Conservation (phyloP, 2,113 vertebrate genomes). For the Aptenodytes patagonicus region DNA sequence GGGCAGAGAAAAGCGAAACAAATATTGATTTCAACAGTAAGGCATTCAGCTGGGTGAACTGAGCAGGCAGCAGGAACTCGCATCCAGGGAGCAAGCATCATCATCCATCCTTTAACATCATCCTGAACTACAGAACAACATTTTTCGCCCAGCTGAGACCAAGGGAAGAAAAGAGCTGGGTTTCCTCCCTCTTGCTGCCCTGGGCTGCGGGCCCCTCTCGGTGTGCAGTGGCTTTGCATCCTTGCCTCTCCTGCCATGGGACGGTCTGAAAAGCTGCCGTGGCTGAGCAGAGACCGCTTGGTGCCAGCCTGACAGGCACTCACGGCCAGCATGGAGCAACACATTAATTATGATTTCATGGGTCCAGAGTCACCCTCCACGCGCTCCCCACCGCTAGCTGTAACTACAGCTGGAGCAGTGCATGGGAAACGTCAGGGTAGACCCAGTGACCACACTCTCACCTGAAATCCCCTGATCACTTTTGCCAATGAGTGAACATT, state of each 20-base stretch:
- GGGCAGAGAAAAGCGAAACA: neutral
- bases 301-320: neutral
- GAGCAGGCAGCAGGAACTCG: neutral
- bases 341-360: neutral
- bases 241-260: neutral
- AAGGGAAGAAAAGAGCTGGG: neutral
- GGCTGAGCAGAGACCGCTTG: fast-evolving
- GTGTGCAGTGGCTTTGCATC: neutral
- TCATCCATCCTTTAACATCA: neutral
- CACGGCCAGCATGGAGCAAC: neutral
- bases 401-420: neutral
- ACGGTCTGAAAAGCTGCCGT: neutral
- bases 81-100: neutral
- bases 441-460: neutral
- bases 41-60: neutral
- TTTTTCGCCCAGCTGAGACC: neutral
- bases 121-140: neutral
- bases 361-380: neutral
- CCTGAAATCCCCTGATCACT: neutral
- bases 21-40: neutral
- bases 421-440: fast-evolving
- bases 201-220: neutral
- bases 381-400: fast-evolving
- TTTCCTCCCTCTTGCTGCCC: neutral
- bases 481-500: neutral